These are phyloP conservation scores for Trypoxylon attenuatum DNA, from an alignment of 2,888 invertebrate genomes.

Conservation along the genomic window DNA sequence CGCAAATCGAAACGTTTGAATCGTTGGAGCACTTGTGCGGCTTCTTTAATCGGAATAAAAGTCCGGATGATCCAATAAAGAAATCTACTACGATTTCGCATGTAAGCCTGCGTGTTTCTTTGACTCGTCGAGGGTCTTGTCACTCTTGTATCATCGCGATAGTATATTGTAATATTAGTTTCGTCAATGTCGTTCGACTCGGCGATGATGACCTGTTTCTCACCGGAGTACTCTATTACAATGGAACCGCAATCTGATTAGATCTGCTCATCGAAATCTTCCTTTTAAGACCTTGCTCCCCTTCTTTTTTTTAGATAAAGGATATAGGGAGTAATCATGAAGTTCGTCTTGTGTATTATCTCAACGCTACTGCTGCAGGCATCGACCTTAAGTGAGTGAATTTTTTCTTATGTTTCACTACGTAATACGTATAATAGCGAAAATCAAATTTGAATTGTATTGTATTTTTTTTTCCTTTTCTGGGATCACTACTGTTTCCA, in stretches of 20 bases:
- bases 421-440: too few species aligned
- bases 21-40: neutral
- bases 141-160: neutral
- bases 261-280: too few species aligned
- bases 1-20: neutral
- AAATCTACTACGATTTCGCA: neutral
- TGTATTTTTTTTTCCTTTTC: too few species aligned
- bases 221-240: too few species aligned
- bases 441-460: too few species aligned
- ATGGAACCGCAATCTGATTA: too few species aligned
- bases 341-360: slow-evolving; percentile 58
- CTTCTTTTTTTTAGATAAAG: slow-evolving; percentile 23
- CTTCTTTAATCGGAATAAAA: neutral
- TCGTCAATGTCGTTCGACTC: neutral
- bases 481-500: too few species aligned
- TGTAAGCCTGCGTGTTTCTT: neutral
- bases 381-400: slow-evolving; percentile 66
- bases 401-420: too few species aligned
- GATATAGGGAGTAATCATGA: slow-evolving; percentile 56
- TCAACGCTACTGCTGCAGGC: slow-evolving; percentile 60
- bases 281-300: neutral
- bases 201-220: neutral
- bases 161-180: too few species aligned
- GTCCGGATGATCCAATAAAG: slow-evolving; percentile 1
- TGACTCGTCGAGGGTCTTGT: neutral